Evolutionary conservation across 1,140 invertebrate genomes (phyloP).

Genomic region (Drosophila baimaii): DNA sequence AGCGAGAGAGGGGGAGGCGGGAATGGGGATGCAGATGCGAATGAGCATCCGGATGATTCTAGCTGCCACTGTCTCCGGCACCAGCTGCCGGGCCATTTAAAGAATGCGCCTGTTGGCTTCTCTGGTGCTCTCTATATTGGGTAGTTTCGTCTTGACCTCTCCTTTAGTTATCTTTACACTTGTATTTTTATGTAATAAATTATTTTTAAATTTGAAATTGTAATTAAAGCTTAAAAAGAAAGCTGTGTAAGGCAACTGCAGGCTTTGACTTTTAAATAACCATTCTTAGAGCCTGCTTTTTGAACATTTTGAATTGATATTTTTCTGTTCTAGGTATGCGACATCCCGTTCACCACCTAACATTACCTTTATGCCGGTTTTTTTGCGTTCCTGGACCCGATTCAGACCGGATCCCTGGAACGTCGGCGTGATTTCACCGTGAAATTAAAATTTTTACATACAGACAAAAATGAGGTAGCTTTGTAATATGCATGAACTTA

Average conservation of each 20-base stretch:
- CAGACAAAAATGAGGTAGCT: slow-evolving; percentile 51
- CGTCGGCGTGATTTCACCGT: slow-evolving; percentile 60
- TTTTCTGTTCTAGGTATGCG: too few species aligned
- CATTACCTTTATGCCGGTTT: slow-evolving; percentile 15
- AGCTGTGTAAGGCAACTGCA: too few species aligned
- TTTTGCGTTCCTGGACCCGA: neutral
- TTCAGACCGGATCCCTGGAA: slow-evolving; percentile 10
- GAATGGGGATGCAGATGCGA: slow-evolving; percentile 16
- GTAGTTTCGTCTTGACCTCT: neutral
- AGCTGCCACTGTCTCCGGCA: slow-evolving; percentile 30
- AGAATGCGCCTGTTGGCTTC: slow-evolving; percentile 47
- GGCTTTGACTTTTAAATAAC: too few species aligned
- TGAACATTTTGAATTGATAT: too few species aligned
- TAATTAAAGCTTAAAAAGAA: too few species aligned
- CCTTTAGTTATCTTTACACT: neutral
- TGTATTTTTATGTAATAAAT: neutral
- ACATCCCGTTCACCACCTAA: slow-evolving; percentile 2
- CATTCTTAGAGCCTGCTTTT: too few species aligned
- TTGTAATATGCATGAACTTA: slow-evolving; percentile 32
- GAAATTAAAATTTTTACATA: slow-evolving; percentile 77
- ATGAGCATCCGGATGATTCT: slow-evolving; percentile 35
- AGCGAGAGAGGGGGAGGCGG: neutral
- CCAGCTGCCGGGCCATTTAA: slow-evolving; percentile 65
- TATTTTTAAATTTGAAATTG: neutral
- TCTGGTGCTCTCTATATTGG: neutral